A percentile compares a stretch with the other conserved stretches of the same genome.
phyloP scores from a whole-genome alignment of 2,113 vertebrate genomes.

The Myiagra hebetior region DNA sequence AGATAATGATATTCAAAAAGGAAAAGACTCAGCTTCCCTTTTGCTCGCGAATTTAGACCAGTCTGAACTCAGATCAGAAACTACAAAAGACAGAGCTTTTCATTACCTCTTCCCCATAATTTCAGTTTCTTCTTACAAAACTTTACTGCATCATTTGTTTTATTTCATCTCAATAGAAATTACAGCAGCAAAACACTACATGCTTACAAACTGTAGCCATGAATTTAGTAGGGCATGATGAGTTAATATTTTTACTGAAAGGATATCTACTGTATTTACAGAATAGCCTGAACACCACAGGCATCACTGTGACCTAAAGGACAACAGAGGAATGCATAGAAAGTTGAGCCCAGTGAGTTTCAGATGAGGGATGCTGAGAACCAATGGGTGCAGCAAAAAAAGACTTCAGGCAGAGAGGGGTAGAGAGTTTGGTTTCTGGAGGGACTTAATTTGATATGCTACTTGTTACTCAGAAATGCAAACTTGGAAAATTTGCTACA shows the following conservation, averaged over 20 bases:
- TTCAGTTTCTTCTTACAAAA: background rate
- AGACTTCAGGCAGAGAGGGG: background rate
- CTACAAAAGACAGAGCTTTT: background rate
- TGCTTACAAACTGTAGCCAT: background rate
- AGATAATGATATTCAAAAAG: background rate
- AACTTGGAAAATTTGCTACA: background rate
- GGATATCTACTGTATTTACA: background rate
- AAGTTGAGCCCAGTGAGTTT: background rate
- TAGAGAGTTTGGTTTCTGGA: background rate
- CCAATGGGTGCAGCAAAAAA: background rate
- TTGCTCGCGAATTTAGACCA: background rate
- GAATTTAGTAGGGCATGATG: background rate
- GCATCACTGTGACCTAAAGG: background rate
- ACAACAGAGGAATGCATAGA: background rate
- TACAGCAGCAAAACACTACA: background rate
- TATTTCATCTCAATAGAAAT: background rate
- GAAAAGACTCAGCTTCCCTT: background rate
- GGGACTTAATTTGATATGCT: background rate
- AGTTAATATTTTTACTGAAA: background rate
- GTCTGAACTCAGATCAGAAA: background rate
- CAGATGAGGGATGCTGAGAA: background rate
- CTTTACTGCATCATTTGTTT: background rate
- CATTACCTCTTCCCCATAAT: background rate
- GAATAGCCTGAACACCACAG: background rate
- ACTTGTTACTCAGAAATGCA: background rate